Conservation (phyloP, 2,113 vertebrate genomes). For the Rattus rattus region DNA sequence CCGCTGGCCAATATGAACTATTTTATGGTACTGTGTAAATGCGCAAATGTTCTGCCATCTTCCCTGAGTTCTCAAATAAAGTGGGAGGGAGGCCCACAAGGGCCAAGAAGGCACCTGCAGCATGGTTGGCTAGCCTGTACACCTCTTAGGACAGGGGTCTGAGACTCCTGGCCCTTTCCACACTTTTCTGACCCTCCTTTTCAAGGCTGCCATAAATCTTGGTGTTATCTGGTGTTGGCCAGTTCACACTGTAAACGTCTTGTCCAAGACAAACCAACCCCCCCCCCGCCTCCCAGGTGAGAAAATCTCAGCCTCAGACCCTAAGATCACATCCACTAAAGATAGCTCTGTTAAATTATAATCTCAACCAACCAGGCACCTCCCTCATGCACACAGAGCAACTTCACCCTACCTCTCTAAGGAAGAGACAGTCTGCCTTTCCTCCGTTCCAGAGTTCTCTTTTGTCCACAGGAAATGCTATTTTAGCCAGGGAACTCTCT, state of each 20-base stretch:
- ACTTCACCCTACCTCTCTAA: background rate
- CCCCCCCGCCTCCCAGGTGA: background rate
- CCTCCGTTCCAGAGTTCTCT: background rate
- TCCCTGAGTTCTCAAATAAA: background rate
- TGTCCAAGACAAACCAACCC: no score
- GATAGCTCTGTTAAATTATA: background rate
- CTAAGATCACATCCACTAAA: accelerated
- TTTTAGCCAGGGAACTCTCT: background rate
- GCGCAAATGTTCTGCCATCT: background rate
- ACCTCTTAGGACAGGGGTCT: background rate
- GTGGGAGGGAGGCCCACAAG: background rate
- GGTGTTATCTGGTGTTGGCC: background rate
- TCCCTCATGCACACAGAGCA: background rate
- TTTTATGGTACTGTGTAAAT: background rate
- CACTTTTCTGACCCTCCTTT: background rate
- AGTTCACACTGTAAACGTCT: background rate
- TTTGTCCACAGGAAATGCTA: background rate
- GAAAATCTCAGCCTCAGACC: background rate
- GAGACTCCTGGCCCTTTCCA: background rate
- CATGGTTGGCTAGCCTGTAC: accelerated
- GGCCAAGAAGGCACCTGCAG: background rate
- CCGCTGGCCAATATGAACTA: background rate
- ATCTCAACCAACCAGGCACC: background rate
- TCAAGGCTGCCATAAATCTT: background rate
- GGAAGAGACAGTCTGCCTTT: background rate